phyloP scores from a whole-genome alignment of 1,140 invertebrate species.

The Amyelois transitella region DNA sequence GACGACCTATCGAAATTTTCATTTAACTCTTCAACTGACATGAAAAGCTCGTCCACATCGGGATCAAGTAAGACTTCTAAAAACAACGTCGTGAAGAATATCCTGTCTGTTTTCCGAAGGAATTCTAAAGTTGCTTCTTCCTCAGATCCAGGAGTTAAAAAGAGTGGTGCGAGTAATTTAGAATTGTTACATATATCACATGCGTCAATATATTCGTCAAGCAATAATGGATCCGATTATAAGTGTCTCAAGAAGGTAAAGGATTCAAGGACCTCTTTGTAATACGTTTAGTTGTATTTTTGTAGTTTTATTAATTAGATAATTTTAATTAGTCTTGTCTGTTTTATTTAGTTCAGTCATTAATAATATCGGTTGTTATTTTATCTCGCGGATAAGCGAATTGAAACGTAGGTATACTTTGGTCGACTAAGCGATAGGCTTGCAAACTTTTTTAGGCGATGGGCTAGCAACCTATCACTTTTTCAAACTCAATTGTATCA shows the following conservation, averaged over 20 bases:
- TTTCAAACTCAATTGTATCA: too few species aligned
- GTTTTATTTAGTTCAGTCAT: neutral
- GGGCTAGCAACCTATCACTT: too few species aligned
- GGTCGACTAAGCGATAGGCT: too few species aligned
- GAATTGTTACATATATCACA: constrained; percentile 53
- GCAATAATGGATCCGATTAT: constrained; percentile 36
- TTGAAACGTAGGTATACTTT: too few species aligned
- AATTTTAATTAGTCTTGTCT: neutral
- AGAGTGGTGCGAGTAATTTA: constrained; percentile 28
- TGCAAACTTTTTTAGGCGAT: too few species aligned
- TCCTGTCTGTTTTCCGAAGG: constrained; percentile 34
- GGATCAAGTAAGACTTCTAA: constrained; percentile 51
- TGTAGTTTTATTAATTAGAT: constrained; percentile 4
- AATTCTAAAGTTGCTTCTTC: constrained; percentile 28
- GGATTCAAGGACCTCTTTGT: constrained; percentile 33
- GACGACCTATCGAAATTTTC: constrained; percentile 51
- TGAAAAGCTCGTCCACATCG: constrained; percentile 23
- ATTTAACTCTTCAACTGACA: constrained; percentile 26
- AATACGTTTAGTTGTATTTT: constrained; percentile 7
- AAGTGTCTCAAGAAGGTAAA: constrained; percentile 17
- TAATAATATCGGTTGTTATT: too few species aligned
- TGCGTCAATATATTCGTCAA: constrained; percentile 39
- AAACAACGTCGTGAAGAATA: constrained; percentile 41
- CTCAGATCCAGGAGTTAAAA: constrained; percentile 43
- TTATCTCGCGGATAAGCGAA: too few species aligned